Evolutionary conservation across 2,888 invertebrate species (phyloP).

Genomic region (Trichacis sp.): DNA sequence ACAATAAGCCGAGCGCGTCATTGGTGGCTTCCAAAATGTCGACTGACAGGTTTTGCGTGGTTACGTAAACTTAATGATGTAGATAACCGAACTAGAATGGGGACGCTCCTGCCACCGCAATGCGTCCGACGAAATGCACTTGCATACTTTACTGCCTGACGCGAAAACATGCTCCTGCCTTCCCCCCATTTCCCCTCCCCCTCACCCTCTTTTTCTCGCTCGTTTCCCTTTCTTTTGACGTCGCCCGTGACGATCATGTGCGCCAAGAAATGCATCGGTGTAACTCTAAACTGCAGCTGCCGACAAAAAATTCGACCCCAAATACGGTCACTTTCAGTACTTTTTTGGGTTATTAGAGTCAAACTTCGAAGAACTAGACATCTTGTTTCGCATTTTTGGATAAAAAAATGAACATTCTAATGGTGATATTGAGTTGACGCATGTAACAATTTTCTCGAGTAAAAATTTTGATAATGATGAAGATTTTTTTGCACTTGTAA

Average conservation of each 20-base stretch:
- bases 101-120: slow-evolving; percentile 56
- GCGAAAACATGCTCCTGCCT: slow-evolving; percentile 55
- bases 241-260: slow-evolving; percentile 25
- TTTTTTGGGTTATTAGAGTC: too few relatives aligned
- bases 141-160: slow-evolving; percentile 54
- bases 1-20: slow-evolving; percentile 34
- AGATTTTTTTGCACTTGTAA: too few relatives aligned
- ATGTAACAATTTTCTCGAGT: too few relatives aligned
- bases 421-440: too few relatives aligned
- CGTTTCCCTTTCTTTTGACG: slow-evolving; percentile 27
- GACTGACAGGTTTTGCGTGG: slow-evolving; percentile 62
- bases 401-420: too few relatives aligned
- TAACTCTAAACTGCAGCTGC: slow-evolving; percentile 28
- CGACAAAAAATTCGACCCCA: neutral
- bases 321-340: too few relatives aligned
- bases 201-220: slow-evolving; percentile 13
- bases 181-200: slow-evolving; percentile 24
- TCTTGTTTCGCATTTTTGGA: too few relatives aligned
- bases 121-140: slow-evolving; percentile 58
- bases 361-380: too few relatives aligned
- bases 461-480: too few relatives aligned
- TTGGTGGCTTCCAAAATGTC: slow-evolving; percentile 60
- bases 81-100: slow-evolving; percentile 64
- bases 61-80: slow-evolving; percentile 66
- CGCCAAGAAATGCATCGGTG: slow-evolving; percentile 20